Conservation (phyloP, 2,797 vertebrate species). For the Acomys russatus region DNA sequence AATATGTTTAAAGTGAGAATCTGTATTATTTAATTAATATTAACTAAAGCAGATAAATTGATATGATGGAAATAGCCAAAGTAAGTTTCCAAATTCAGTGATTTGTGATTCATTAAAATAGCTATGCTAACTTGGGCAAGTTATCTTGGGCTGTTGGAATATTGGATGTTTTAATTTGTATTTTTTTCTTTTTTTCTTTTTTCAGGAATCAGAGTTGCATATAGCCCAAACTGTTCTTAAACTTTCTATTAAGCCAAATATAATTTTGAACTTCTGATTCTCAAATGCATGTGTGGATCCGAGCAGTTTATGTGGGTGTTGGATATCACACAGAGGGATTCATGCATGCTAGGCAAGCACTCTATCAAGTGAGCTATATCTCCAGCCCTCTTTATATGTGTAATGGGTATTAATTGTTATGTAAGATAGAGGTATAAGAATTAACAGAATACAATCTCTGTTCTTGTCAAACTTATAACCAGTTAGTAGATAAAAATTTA, state of each 20-base stretch:
- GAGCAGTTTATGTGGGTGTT: not conserved
- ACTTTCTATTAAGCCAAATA: not conserved
- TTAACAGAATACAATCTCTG: not conserved
- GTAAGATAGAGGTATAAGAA: not conserved
- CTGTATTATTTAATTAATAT: not conserved
- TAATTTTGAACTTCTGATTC: not conserved
- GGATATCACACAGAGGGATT: not conserved
- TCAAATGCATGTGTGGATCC: not conserved
- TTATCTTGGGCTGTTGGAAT: slow-evolving; percentile 40
- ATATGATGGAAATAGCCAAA: slow-evolving; percentile 37
- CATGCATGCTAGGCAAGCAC: not conserved
- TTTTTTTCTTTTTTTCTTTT: not conserved
- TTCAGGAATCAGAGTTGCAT: not conserved
- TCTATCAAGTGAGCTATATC: not conserved
- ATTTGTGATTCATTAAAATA: slow-evolving; percentile 35
- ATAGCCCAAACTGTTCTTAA: not conserved
- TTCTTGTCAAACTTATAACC: not conserved
- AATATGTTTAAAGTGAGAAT: slow-evolving; percentile 51
- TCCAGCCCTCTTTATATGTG: slow-evolving; percentile 13
- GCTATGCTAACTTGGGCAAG: not conserved
- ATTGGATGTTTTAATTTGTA: slow-evolving; percentile 13
- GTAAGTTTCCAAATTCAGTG: not conserved
- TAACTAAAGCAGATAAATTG: slow-evolving; percentile 25
- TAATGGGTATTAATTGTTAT: not conserved
- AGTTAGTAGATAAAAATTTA: slow-evolving; percentile 24